phyloP scores from a whole-genome alignment of 2,797 vertebrate species.

The Pangasius larnaudii region DNA sequence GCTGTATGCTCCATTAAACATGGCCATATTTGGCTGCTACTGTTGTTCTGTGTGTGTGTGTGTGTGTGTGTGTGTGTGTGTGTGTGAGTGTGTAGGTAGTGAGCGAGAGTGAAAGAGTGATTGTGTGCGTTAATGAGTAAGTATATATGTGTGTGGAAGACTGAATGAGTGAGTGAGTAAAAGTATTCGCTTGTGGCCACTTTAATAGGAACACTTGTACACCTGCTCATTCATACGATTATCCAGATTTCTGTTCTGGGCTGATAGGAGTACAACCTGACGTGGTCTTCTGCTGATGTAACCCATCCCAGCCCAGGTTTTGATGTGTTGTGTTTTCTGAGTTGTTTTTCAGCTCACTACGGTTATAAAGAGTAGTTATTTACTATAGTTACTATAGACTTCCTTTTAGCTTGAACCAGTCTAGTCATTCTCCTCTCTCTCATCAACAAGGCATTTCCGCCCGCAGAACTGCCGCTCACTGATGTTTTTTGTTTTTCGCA shows the following conservation, averaged over 20 bases:
- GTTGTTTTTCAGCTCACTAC: not conserved
- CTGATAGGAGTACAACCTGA: not conserved
- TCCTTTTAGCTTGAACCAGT: not conserved
- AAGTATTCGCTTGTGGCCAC: not conserved
- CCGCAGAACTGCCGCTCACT: too few relatives aligned
- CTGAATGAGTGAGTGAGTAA: slow-evolving; percentile 5
- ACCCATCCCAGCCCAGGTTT: not conserved
- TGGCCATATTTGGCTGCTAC: slow-evolving; percentile 43
- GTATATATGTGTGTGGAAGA: not conserved
- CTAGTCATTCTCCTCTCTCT: not conserved
- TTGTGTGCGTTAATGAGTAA: not conserved
- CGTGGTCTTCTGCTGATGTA: not conserved
- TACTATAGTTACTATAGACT: not conserved
- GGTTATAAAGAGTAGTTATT: not conserved
- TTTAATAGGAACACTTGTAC: not conserved
- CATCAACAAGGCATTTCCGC: not conserved
- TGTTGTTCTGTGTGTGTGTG: slow-evolving; percentile 15
- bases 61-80: slow-evolving; percentile 1
- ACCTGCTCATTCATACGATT: not conserved
- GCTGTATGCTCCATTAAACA: slow-evolving; percentile 40
- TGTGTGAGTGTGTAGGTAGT: not conserved
- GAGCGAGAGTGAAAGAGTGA: not conserved
- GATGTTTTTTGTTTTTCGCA: not conserved
- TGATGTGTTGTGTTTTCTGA: not conserved
- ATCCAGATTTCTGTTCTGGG: not conserved